Base-by-base conservation (phyloP, 2,888 invertebrate species). In the Drosophila atroscutellata region DNA sequence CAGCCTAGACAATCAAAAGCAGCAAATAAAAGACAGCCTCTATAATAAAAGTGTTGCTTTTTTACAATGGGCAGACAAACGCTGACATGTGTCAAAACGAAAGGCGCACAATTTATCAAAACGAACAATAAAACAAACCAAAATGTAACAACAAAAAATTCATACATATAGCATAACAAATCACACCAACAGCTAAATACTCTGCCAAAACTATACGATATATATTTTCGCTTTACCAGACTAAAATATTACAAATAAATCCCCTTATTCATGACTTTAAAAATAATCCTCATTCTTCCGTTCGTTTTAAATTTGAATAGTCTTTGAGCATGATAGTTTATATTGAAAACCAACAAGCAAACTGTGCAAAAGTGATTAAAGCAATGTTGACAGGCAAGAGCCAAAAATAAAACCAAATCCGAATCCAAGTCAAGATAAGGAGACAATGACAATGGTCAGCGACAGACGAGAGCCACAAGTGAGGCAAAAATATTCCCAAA, bases 21-120 rank as follows among this genome's bases (percentile, higher is more conserved):
- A 24, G 42, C 61, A 66, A 58, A 60, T 63, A 49, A 59, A 75
- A 74, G 70, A 70, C 65, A 62, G 65, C 51, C 37, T 64, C 65
- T 72, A 62, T 68, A 54, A 42, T 54, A 60, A 42, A n/a, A 68
- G 61, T 68, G 50, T 66, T 37, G 24, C 24, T 37, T 32, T 75
- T 68, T 60, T 51, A 66, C 74, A 80, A 70, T 82, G 74, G 82
- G 71, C 78, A 73, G 85, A 84, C 84, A 82, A 80, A 76, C 76
- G 81, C 89, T 89, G 89, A 89, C 89, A 89, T 86, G 78, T 90
- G 89, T 89, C 89, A 89, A 75, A 89, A 87, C 75, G 83, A 78
- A 78, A 81, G 76, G 81, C 77, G 75, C 77, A 86, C 90, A 90
- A 90, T 89, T 89, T 89, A 89, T 89, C 89, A 89, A 84, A 80